phyloP scores from a whole-genome alignment of 2,888 invertebrate genomes.

The Thecophora atra region DNA sequence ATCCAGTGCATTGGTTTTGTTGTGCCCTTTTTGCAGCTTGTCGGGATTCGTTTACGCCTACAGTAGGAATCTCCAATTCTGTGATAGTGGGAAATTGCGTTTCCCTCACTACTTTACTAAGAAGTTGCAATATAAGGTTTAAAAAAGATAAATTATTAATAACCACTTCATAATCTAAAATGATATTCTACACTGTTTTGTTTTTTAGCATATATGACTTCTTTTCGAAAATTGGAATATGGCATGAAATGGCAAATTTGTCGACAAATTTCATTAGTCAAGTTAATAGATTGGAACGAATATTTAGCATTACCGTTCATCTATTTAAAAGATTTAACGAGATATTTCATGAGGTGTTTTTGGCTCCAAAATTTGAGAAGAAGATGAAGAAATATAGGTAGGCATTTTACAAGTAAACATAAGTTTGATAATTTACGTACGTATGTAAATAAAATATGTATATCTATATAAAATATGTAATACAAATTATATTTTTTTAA shows the following conservation, averaged over 20 bases:
- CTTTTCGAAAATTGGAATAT: constrained; percentile 92
- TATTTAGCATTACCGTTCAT: constrained; percentile 93
- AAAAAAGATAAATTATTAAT: not conserved
- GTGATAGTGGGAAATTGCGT: constrained; percentile 90
- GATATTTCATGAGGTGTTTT: constrained; percentile 88
- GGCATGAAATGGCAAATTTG: constrained; percentile 94
- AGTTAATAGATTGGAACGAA: constrained; percentile 85
- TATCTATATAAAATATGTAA: too few species aligned
- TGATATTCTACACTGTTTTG: constrained; percentile 17
- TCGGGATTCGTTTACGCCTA: constrained; percentile 80
- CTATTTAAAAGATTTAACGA: constrained; percentile 91
- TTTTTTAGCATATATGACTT: constrained; percentile 85
- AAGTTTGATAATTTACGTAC: too few species aligned
- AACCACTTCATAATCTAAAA: not conserved
- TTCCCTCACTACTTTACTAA: constrained; percentile 86
- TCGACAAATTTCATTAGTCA: constrained; percentile 83
- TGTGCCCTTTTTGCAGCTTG: constrained; percentile 94
- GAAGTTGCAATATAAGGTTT: constrained; percentile 88
- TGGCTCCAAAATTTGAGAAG: constrained; percentile 68
- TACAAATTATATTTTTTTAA: too few species aligned
- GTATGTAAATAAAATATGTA: too few species aligned
- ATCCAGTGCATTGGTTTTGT: constrained; percentile 90
- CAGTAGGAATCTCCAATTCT: constrained; percentile 75
- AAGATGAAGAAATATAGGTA: constrained; percentile 63
- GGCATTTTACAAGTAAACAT: constrained; percentile 28